phyloP scores from a whole-genome alignment of 2,113 vertebrate species.

The Plestiodon gilberti region DNA sequence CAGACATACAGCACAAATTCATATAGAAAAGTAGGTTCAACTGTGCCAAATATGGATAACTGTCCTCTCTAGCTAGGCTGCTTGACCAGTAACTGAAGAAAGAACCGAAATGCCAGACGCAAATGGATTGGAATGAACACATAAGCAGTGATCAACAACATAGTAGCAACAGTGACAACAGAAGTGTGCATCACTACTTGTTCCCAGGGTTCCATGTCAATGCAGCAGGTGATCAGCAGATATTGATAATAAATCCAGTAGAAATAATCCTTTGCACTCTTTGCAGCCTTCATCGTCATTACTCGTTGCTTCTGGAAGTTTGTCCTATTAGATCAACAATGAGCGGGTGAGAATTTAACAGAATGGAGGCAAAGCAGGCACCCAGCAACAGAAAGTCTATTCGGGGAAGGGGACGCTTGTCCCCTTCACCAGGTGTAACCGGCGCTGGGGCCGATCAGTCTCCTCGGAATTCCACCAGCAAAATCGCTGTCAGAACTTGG shows the following conservation, averaged over 20 bases:
- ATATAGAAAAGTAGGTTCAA: neutral
- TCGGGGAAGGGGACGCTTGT: no score
- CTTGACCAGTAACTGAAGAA: neutral
- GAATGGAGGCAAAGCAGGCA: no score
- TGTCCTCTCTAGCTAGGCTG: neutral
- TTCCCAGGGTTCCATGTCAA: conserved; percentile 13
- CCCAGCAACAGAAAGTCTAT: neutral
- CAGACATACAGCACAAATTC: neutral
- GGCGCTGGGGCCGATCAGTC: no score
- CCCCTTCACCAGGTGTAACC: no score
- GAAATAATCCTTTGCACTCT: conserved; percentile 4
- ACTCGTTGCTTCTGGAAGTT: conserved; percentile 15
- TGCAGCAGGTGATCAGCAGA: neutral
- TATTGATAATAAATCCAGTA: conserved; percentile 11
- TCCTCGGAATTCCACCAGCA: no score
- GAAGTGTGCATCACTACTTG: neutral
- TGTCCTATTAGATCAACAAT: conserved; percentile 8
- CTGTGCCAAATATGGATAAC: neutral
- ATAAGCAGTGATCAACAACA: conserved; percentile 1
- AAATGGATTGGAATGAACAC: conserved; percentile 8
- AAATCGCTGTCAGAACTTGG: no score
- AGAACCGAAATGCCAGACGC: neutral
- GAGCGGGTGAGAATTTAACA: neutral
- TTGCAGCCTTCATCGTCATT: neutral
- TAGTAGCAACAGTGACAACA: neutral